phyloP scores from a whole-genome alignment of 1,140 invertebrate species.

The Nilaparvata lugens region DNA sequence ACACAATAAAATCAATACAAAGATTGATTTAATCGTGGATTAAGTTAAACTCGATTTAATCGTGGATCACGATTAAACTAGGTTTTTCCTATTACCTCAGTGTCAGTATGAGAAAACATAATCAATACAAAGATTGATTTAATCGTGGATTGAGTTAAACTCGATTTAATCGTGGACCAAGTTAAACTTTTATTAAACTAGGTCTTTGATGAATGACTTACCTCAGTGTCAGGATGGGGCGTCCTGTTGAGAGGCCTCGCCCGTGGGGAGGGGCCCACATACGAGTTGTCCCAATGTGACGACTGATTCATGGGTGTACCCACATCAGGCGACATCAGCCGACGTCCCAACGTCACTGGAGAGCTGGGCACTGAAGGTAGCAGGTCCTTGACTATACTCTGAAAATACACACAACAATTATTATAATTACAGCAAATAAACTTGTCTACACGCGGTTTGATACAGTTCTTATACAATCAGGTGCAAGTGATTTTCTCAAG shows the following conservation, averaged over 20 bases:
- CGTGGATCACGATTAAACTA: too few relatives aligned
- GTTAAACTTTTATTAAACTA: too few relatives aligned
- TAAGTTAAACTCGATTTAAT: too few relatives aligned
- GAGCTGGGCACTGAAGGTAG: not conserved
- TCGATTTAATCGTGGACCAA: too few relatives aligned
- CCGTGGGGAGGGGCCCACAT: not conserved
- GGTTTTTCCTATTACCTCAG: too few relatives aligned
- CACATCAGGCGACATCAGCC: not conserved
- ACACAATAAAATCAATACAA: too few relatives aligned
- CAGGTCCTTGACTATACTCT: conserved; percentile 20
- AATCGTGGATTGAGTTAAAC: too few relatives aligned
- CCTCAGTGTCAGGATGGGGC: conserved; percentile 4
- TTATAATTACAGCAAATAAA: conserved; percentile 26
- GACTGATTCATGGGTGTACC: not conserved
- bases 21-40: too few relatives aligned
- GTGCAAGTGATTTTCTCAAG: too few relatives aligned
- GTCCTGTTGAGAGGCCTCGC: not conserved
- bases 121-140: too few relatives aligned
- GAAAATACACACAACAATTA: conserved; percentile 31
- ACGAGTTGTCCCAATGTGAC: not conserved
- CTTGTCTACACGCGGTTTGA: not conserved
- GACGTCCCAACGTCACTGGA: not conserved
- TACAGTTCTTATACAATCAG: not conserved
- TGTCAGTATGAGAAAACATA: too few relatives aligned
- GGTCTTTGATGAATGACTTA: too few relatives aligned